Percentiles rank a stretch among this genome's conserved stretches.
Evolutionary conservation across 1,140 invertebrate species (phyloP).

Genomic region (Mizuhopecten yessoensis): DNA sequence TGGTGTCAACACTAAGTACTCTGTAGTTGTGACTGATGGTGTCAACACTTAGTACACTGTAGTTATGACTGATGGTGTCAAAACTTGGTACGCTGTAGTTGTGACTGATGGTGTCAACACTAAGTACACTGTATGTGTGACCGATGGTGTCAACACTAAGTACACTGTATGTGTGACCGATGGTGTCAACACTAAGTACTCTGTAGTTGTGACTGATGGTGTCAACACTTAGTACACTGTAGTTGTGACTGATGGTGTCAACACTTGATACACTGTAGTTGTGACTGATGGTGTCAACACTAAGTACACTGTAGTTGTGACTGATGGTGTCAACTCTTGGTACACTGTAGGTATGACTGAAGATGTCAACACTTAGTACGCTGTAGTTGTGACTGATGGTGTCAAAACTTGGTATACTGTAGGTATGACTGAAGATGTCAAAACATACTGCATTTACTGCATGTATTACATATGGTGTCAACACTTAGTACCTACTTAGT

Average conservation of each 20-base stretch:
- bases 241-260: not conserved
- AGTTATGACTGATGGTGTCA: not conserved
- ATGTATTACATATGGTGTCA: too few species aligned
- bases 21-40: not conserved
- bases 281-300: not conserved
- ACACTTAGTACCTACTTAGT: too few species aligned
- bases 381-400: not conserved
- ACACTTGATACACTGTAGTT: not conserved
- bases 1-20: not conserved
- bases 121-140: not conserved
- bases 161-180: not conserved
- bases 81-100: not conserved
- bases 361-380: not conserved
- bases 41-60: not conserved
- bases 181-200: not conserved
- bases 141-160: not conserved
- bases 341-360: not conserved
- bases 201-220: not conserved
- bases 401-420: not conserved
- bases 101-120: not conserved
- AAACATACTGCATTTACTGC: too few species aligned
- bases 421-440: too few species aligned
- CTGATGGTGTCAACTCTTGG: not conserved
- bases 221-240: not conserved
- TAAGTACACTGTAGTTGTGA: not conserved